These are phyloP conservation scores for Adrianichthys oophorus DNA, from an alignment of 2,797 vertebrate genomes.

Conservation along the genomic window DNA sequence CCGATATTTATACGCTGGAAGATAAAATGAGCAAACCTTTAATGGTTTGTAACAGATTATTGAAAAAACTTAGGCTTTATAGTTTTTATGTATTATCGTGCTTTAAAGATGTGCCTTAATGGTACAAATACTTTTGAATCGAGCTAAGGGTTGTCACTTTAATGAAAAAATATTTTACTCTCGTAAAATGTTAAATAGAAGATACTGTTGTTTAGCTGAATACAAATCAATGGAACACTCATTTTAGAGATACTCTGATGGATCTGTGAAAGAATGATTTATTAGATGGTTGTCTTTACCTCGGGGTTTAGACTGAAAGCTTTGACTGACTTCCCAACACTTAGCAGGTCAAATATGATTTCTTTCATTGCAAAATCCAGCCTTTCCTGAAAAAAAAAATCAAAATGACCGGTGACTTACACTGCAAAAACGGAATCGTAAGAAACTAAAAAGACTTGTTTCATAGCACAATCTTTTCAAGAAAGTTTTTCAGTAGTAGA, in stretches of 20 bases:
- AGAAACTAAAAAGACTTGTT: no score
- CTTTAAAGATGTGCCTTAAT: no score
- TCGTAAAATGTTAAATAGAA: neutral
- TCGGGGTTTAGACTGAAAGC: constrained; percentile 86
- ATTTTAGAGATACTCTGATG: constrained; percentile 2
- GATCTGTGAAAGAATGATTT: constrained; percentile 19
- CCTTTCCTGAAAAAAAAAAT: constrained; percentile 72
- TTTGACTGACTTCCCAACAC: constrained; percentile 83
- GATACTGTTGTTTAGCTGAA: constrained; percentile 9
- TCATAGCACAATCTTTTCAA: no score
- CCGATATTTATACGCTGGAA: constrained; percentile 98
- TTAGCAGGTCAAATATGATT: constrained; percentile 85
- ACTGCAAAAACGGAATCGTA: no score
- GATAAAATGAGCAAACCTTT: constrained; percentile 19
- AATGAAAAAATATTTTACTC: neutral
- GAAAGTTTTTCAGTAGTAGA: no score
- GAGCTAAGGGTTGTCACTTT: neutral
- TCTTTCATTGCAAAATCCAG: constrained; percentile 87
- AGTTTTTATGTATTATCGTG: no score
- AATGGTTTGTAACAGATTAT: constrained; percentile 5
- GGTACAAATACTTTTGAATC: no score
- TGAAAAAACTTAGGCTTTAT: neutral
- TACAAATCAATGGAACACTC: no score
- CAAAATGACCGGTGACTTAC: no score
- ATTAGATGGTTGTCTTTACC: constrained; percentile 55